These are phyloP conservation scores for Chamaetylas fuelleborni DNA, from an alignment of 2,113 vertebrate species.

Conservation along the genomic window DNA sequence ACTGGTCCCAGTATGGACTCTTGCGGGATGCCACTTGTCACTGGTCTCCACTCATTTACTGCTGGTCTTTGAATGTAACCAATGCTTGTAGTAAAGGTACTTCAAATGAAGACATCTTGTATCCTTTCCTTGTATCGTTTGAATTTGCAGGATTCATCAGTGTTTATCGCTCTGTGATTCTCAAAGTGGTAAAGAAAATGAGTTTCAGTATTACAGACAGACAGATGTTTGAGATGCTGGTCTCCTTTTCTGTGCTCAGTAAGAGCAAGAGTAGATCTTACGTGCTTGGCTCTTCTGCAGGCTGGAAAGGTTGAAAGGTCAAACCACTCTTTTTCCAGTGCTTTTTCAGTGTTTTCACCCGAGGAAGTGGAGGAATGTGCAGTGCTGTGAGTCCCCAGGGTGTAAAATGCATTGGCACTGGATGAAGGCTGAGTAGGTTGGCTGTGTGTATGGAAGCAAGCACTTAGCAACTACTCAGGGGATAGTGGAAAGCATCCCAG, in stretches of 20 bases:
- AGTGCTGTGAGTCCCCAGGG: background rate
- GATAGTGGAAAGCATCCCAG: background rate
- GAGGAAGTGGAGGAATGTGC: background rate
- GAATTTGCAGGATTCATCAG: background rate
- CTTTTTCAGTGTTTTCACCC: background rate
- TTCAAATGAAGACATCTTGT: background rate
- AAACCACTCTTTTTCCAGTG: background rate
- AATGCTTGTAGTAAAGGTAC: background rate
- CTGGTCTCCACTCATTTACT: background rate
- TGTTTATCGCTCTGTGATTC: background rate
- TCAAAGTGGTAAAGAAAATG: background rate
- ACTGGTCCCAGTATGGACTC: fast-evolving
- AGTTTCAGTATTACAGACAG: background rate
- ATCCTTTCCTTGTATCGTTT: background rate
- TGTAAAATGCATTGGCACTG: background rate
- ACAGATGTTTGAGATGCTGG: background rate
- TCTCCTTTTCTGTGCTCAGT: background rate
- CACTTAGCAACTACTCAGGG: background rate
- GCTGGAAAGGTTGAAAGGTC: background rate
- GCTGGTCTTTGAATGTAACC: background rate
- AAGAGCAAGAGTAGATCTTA: background rate
- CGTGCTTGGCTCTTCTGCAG: fast-evolving
- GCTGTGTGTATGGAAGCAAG: background rate
- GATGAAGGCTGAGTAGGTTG: background rate
- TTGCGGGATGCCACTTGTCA: background rate